These are phyloP conservation scores for Sturnus vulgaris DNA, from an alignment of 2,113 vertebrate species.

Conservation along the genomic window DNA sequence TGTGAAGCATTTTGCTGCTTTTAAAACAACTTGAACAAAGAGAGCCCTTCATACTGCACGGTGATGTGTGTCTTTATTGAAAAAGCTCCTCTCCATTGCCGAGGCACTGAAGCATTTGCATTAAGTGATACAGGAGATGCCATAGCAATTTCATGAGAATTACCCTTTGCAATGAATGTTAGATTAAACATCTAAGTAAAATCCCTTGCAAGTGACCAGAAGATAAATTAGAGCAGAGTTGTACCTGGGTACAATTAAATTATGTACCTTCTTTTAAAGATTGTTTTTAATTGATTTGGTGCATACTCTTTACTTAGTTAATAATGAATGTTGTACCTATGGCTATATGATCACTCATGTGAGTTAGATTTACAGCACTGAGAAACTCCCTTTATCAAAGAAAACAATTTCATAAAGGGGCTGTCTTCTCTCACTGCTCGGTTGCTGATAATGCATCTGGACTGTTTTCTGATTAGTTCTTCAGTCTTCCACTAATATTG, in stretches of 20 bases:
- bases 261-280: conserved; percentile 71
- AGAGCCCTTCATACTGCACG: conserved; percentile 34
- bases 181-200: conserved; percentile 73
- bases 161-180: conserved; percentile 71
- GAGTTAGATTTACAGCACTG: conserved; percentile 65
- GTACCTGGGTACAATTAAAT: conserved; percentile 67
- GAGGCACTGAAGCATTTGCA: conserved; percentile 69
- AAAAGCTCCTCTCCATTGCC: conserved; percentile 60
- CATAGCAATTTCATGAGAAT: conserved; percentile 72
- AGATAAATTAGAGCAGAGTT: conserved; percentile 69
- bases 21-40: conserved; percentile 54
- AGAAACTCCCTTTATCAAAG: conserved; percentile 61
- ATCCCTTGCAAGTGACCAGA: conserved; percentile 66
- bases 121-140: conserved; percentile 68
- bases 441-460: conserved; percentile 62
- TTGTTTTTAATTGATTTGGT: conserved; percentile 77
- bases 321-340: conserved; percentile 68
- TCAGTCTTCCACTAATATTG: conserved; percentile 5
- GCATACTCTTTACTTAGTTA: conserved; percentile 71
- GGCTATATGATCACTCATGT: conserved; percentile 60
- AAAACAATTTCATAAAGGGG: conserved; percentile 71
- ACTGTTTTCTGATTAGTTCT: conserved; percentile 71
- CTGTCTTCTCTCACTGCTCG: conserved; percentile 56
- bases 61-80: conserved; percentile 66
- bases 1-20: conserved; percentile 59